Percentiles rank a stretch among this genome's conserved stretches.
Conservation (phyloP, 2,797 vertebrate species). For the Ispidina picta region DNA sequence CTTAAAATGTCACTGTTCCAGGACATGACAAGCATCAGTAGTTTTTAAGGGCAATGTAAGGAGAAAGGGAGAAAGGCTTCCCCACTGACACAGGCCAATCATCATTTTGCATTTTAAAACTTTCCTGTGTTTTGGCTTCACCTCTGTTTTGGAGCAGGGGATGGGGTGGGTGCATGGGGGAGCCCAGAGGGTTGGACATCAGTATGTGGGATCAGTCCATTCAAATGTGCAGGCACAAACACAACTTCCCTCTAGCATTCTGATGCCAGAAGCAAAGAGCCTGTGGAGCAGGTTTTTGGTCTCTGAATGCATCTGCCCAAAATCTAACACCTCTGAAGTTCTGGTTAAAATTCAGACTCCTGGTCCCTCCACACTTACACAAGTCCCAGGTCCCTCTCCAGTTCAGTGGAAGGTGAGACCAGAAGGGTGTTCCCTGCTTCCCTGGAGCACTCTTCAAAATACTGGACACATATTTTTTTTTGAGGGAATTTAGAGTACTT, state of each 20-base stretch:
- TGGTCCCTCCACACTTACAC: not conserved
- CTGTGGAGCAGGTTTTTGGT: not conserved
- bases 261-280: not conserved
- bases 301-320: not conserved
- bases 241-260: not conserved
- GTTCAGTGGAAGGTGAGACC: not conserved
- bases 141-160: not conserved
- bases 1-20: not conserved
- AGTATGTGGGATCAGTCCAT: not conserved
- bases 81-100: accelerated
- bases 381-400: not conserved
- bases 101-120: not conserved
- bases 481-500: not conserved
- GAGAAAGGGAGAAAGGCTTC: not conserved
- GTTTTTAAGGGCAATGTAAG: not conserved
- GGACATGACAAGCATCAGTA: not conserved
- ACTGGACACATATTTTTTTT: not conserved
- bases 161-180: not conserved
- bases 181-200: not conserved
- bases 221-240: not conserved
- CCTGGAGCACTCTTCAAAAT: not conserved
- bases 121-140: not conserved
- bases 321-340: not conserved
- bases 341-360: not conserved
- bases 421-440: not conserved